A percentile compares a stretch with the other conserved stretches of the same genome.
phyloP scores from a whole-genome alignment of 1,140 invertebrate genomes.

The Aphelenchoides avenae region DNA sequence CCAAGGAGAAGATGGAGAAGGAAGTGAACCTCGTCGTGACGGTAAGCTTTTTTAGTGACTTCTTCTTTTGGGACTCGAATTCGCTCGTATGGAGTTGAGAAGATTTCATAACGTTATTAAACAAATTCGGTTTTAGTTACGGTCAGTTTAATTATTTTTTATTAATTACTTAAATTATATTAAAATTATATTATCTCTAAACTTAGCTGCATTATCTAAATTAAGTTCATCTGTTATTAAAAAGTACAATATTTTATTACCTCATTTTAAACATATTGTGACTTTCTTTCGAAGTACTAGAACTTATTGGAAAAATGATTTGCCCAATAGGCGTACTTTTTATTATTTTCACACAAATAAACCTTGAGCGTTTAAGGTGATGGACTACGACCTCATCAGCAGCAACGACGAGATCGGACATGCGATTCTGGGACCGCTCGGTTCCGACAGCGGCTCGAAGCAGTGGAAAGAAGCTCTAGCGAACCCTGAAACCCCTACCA shows the following conservation, averaged over 20 bases:
- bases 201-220: too few species aligned
- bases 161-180: too few species aligned
- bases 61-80: background rate
- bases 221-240: too few species aligned
- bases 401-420: constrained; percentile 56
- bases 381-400: constrained; percentile 54
- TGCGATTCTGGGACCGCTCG: constrained; percentile 50
- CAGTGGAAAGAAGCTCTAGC: constrained; percentile 52
- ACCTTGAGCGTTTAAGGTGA: constrained; percentile 51
- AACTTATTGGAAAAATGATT: constrained; percentile 1
- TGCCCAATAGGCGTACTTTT: too few species aligned
- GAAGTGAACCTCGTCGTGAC: constrained; percentile 52
- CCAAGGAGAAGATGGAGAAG: constrained; percentile 74
- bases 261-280: background rate
- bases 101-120: background rate
- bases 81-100: background rate
- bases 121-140: too few species aligned
- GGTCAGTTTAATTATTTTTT: too few species aligned
- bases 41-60: constrained; percentile 28
- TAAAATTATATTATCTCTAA: too few species aligned
- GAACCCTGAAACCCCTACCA: constrained; percentile 48
- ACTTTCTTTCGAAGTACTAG: background rate
- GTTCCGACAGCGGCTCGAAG: constrained; percentile 42
- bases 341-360: too few species aligned
- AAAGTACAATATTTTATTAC: too few species aligned